Evolutionary conservation across 2,113 vertebrate species (phyloP).

Genomic region (Rhineura floridana): DNA sequence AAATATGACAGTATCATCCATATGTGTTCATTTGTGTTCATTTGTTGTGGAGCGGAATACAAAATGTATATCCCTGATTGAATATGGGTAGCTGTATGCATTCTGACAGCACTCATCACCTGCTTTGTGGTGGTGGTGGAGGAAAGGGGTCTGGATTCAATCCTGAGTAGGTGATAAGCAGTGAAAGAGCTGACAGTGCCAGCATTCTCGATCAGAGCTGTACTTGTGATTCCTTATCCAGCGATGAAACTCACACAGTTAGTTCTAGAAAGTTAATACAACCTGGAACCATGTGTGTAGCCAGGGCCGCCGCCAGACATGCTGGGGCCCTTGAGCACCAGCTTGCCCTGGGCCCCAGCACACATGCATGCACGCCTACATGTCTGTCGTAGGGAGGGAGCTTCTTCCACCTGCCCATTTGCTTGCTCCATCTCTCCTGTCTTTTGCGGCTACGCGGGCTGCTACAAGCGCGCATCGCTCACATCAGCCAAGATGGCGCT

Average conservation of each 20-base stretch:
- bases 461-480: no score
- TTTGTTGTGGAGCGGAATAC: slow-evolving; percentile 22
- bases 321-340: no score
- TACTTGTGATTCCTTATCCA: not conserved
- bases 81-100: not conserved
- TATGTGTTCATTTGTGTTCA: slow-evolving; percentile 42
- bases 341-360: no score
- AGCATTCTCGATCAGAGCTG: not conserved
- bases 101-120: not conserved
- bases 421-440: no score
- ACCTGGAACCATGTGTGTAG: not conserved
- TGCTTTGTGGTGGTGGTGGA: not conserved
- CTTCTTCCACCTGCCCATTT: no score
- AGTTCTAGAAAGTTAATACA: not conserved
- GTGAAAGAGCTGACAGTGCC: not conserved
- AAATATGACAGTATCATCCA: slow-evolving; percentile 37
- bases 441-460: no score
- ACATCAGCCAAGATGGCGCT: no score
- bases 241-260: not conserved
- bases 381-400: no score
- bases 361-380: no score
- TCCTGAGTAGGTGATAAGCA: not conserved
- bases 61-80: not conserved
- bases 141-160: not conserved
- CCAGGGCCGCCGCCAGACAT: no score